phyloP scores from a whole-genome alignment of 2,113 vertebrate species.

The Heterotilapia buettikoferi region DNA sequence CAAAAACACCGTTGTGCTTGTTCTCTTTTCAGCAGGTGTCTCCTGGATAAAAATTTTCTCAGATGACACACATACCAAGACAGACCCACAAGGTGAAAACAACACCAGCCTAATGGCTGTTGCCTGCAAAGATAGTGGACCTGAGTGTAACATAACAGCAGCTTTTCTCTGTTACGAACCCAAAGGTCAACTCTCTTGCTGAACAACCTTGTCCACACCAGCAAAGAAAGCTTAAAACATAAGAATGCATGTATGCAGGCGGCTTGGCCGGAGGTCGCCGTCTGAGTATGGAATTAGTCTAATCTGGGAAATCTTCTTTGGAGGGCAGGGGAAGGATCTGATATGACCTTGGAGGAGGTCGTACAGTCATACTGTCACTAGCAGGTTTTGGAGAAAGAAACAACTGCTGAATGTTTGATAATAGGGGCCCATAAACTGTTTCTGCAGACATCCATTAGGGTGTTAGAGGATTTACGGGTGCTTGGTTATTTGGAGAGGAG shows the following conservation, averaged over 20 bases:
- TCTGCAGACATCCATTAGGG: neutral
- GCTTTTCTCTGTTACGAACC: neutral
- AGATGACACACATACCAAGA: neutral
- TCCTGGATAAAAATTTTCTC: neutral
- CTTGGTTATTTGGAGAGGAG: neutral
- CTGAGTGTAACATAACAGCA: neutral
- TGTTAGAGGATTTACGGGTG: neutral
- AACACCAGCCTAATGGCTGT: neutral
- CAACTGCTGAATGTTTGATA: neutral
- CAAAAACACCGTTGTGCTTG: neutral
- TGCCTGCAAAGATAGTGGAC: neutral
- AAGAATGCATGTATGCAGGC: slow-evolving; percentile 37
- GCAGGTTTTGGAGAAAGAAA: neutral
- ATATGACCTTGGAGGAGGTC: slow-evolving; percentile 53
- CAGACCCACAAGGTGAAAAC: neutral
- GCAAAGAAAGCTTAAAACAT: slow-evolving; percentile 5
- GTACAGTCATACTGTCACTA: slow-evolving; percentile 9
- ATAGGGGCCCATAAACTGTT: neutral
- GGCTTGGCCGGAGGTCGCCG: neutral
- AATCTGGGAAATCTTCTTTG: slow-evolving; percentile 50
- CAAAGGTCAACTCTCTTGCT: slow-evolving; percentile 12
- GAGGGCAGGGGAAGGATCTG: slow-evolving; percentile 3
- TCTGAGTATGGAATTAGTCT: slow-evolving; percentile 30
- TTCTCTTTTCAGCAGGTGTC: neutral
- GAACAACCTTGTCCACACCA: slow-evolving; percentile 43